Evolutionary conservation across 2,113 vertebrate genomes (phyloP).

Genomic region (Embiotoca jacksoni): DNA sequence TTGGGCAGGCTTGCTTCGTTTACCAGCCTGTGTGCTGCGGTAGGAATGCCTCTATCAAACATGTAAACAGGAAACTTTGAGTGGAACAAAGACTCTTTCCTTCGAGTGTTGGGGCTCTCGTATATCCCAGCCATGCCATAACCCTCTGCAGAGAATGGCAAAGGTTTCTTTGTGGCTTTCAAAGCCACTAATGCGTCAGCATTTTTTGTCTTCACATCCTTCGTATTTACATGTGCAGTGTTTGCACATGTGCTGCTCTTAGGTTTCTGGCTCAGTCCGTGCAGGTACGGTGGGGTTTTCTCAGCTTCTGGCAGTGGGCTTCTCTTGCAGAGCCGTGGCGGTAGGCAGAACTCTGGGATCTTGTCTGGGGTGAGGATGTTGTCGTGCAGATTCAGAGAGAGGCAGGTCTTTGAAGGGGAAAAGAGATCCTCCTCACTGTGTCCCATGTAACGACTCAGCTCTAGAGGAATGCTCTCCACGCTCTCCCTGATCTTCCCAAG

Average conservation of each 20-base stretch:
- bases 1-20: slow-evolving; percentile 35
- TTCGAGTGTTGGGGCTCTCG: slow-evolving; percentile 83
- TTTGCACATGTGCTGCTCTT: slow-evolving; percentile 15
- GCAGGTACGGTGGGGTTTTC: background rate
- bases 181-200: background rate
- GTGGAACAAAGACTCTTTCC: slow-evolving; percentile 86
- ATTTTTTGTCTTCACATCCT: slow-evolving; percentile 16
- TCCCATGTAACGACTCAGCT: slow-evolving; percentile 62
- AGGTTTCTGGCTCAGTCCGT: slow-evolving; percentile 1
- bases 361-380: slow-evolving; percentile 85
- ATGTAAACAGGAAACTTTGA: slow-evolving; percentile 61
- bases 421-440: slow-evolving; percentile 61
- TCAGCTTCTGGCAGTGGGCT: slow-evolving; percentile 24
- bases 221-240: background rate
- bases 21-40: slow-evolving; percentile 17
- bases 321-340: slow-evolving; percentile 76
- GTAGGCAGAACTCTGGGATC: slow-evolving; percentile 85
- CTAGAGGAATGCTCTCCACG: slow-evolving; percentile 66
- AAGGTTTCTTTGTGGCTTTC: slow-evolving; percentile 45
- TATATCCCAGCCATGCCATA: slow-evolving; percentile 77
- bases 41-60: slow-evolving; percentile 62
- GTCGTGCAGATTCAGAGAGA: slow-evolving; percentile 71
- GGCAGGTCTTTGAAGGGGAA: slow-evolving; percentile 50
- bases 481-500: slow-evolving; percentile 73
- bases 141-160: slow-evolving; percentile 71